Conservation (phyloP, 2,113 vertebrate genomes). For the Apaloderma vittatum region DNA sequence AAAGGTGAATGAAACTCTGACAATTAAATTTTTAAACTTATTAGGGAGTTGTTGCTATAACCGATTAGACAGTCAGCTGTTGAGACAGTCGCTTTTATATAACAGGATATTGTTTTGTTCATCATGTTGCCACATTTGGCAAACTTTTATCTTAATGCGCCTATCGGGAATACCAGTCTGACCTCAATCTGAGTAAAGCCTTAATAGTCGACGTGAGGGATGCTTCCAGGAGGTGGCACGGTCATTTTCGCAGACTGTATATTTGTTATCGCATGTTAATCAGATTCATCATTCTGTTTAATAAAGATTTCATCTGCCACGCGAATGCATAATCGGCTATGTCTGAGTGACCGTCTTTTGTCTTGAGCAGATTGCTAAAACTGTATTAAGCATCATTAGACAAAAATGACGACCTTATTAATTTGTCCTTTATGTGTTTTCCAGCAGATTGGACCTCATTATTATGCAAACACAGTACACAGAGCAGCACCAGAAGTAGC, state of each 20-base stretch:
- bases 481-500: constrained; percentile 68
- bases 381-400: constrained; percentile 82
- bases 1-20: constrained; percentile 21
- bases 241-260: constrained; percentile 72
- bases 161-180: constrained; percentile 80
- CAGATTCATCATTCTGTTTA: constrained; percentile 83
- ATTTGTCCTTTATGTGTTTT: constrained; percentile 83
- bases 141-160: constrained; percentile 81
- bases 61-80: constrained; percentile 64
- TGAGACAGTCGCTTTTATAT: constrained; percentile 59
- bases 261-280: constrained; percentile 84
- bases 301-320: constrained; percentile 85
- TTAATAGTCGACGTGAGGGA: constrained; percentile 60
- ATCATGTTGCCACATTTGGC: constrained; percentile 73
- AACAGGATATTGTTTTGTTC: constrained; percentile 73
- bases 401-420: constrained; percentile 79
- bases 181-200: constrained; percentile 87
- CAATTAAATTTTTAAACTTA: constrained; percentile 55
- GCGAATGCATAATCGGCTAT: constrained; percentile 79
- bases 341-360: constrained; percentile 79
- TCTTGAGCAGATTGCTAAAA: constrained; percentile 85
- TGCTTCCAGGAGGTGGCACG: constrained; percentile 68
- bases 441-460: constrained; percentile 79
- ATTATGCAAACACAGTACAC: constrained; percentile 81
- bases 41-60: constrained; percentile 47